phyloP scores from a whole-genome alignment of 2,113 vertebrate species.

The Thymallus thymallus region DNA sequence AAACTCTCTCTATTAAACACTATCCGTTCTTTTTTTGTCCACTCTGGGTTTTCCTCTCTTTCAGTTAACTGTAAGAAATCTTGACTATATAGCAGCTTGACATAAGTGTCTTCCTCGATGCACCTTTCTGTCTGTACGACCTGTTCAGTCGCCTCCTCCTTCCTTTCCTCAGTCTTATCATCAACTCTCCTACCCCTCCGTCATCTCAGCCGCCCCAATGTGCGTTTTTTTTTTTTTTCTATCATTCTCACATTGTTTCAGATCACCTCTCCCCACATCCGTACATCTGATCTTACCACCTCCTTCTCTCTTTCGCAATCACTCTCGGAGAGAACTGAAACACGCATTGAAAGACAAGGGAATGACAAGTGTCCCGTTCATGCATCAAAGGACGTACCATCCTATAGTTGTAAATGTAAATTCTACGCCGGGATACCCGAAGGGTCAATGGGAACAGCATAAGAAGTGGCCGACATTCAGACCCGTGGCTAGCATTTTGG shows the following conservation, averaged over 20 bases:
- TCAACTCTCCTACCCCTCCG: constrained; percentile 17
- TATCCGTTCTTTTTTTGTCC: constrained; percentile 1
- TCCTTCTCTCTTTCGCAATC: no score
- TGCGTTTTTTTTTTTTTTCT: not conserved
- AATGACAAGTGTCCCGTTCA: no score
- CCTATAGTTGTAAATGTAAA: no score
- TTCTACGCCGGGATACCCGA: no score
- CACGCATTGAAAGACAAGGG: no score
- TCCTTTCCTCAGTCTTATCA: constrained; percentile 18
- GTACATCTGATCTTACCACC: not conserved
- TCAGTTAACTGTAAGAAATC: no score
- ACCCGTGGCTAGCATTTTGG: no score
- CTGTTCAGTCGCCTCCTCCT: constrained; percentile 1
- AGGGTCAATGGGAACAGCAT: no score
- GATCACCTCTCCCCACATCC: constrained; percentile 3
- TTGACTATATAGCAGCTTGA: constrained; percentile 24
- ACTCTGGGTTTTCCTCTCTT: constrained; percentile 11
- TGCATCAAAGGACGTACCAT: no score
- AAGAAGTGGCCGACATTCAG: no score
- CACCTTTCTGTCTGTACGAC: constrained; percentile 3
- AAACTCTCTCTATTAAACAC: not conserved
- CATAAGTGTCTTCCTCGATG: not conserved
- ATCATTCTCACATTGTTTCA: not conserved
- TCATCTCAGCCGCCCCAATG: constrained; percentile 33
- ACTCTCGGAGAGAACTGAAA: no score